Conservation (phyloP, 1,140 invertebrate genomes). For the Watersipora subatra region DNA sequence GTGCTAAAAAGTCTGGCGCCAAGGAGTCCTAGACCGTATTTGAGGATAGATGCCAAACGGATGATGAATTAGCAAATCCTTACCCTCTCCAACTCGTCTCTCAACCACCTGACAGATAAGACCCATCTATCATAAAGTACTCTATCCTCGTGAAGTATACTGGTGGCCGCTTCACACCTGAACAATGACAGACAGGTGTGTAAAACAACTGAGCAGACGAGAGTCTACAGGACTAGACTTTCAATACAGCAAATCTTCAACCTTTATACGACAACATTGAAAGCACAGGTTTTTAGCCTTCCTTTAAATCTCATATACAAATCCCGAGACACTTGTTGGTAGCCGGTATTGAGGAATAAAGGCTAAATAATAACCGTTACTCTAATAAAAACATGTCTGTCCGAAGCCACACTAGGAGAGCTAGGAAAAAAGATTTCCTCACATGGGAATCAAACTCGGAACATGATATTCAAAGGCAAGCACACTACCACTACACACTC, state of each 20-base stretch:
- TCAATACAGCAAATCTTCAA: not conserved
- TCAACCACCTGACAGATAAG: slow-evolving; percentile 77
- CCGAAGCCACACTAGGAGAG: too few relatives aligned
- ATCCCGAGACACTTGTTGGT: not conserved
- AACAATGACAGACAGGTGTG: slow-evolving; percentile 3
- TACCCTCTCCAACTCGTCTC: slow-evolving; percentile 71
- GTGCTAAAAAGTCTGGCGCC: too few relatives aligned
- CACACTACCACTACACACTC: too few relatives aligned
- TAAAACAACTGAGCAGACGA: not conserved
- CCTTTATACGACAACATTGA: not conserved
- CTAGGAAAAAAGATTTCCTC: too few relatives aligned
- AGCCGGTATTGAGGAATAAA: slow-evolving; percentile 1
- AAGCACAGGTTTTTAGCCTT: not conserved
- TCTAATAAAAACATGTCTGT: too few relatives aligned
- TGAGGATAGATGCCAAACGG: too few relatives aligned
- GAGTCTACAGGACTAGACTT: not conserved
- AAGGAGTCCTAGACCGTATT: too few relatives aligned
- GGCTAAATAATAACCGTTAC: too few relatives aligned
- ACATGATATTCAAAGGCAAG: too few relatives aligned
- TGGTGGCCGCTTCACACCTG: slow-evolving; percentile 57
- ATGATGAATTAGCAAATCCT: too few relatives aligned
- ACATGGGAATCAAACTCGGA: too few relatives aligned
- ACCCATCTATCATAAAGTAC: slow-evolving; percentile 74
- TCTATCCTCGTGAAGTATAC: slow-evolving; percentile 59
- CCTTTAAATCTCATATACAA: not conserved